Percentiles rank a stretch among this genome's conserved stretches.
Evolutionary conservation across 2,113 vertebrate genomes (phyloP).

Genomic region (Oreotrochilus melanogaster): DNA sequence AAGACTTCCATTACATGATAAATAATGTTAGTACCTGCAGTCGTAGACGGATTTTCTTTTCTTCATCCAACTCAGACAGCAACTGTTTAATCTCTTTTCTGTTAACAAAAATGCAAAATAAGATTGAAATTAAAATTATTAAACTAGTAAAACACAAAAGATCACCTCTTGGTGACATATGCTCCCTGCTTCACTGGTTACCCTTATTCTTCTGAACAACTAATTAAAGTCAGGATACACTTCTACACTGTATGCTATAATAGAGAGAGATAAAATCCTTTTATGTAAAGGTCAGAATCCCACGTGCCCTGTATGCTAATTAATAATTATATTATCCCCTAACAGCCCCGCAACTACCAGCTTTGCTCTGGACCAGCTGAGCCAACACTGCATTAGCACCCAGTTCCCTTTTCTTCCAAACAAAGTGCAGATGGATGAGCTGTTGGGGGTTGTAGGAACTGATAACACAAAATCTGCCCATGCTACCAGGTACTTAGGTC

Average conservation of each 20-base stretch:
- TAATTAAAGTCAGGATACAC: neutral
- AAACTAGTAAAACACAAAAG: neutral
- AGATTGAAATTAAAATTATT: neutral
- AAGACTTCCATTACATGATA: neutral
- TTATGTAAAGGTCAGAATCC: neutral
- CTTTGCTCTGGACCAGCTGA: neutral
- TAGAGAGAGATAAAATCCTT: neutral
- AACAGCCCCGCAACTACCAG: neutral
- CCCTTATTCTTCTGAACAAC: neutral
- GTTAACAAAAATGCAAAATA: conserved; percentile 55
- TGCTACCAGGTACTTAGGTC: neutral
- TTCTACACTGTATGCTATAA: neutral
- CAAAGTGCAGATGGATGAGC: neutral
- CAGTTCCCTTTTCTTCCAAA: neutral
- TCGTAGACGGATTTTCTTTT: conserved; percentile 93
- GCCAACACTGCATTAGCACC: neutral
- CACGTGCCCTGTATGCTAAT: neutral
- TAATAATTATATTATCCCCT: neutral
- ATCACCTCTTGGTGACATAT: neutral
- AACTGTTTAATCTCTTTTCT: conserved; percentile 98
- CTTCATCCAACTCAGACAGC: conserved; percentile 91
- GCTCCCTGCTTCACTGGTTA: neutral
- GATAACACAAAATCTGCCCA: neutral
- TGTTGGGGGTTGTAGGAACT: neutral
- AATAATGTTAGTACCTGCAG: conserved; percentile 85